phyloP scores from a whole-genome alignment of 2,797 vertebrate genomes.

The Potorous gilbertii region DNA sequence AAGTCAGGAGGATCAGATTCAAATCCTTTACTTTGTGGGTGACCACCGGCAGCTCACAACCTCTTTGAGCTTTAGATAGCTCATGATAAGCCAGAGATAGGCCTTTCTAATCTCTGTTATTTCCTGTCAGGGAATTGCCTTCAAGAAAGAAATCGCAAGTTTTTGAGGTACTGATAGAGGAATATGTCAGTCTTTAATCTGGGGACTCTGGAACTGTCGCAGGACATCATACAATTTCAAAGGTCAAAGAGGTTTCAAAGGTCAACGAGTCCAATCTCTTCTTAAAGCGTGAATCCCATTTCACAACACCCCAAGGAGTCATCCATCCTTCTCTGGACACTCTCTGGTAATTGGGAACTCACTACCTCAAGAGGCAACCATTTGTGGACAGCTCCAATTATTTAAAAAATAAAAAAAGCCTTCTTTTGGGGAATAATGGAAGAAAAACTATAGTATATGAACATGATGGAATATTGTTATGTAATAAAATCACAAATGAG shows the following conservation, averaged over 20 bases:
- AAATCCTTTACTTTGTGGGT: slow-evolving; percentile 53
- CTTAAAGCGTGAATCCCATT: slow-evolving; percentile 27
- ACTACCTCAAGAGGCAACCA: background rate
- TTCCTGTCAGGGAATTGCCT: slow-evolving; percentile 29
- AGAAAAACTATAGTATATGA: background rate
- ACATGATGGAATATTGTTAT: background rate
- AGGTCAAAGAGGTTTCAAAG: slow-evolving; percentile 23
- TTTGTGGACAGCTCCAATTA: background rate
- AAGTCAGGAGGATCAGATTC: slow-evolving; percentile 42
- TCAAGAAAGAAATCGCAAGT: background rate
- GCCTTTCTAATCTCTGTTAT: slow-evolving; percentile 20
- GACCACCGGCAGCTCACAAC: slow-evolving; percentile 47
- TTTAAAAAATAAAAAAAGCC: background rate
- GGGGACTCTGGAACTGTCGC: slow-evolving; percentile 22
- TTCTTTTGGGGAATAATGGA: background rate
- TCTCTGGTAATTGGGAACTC: background rate
- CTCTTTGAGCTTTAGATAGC: slow-evolving; percentile 45
- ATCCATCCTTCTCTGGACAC: background rate
- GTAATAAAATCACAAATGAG: background rate
- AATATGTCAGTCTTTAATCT: slow-evolving; percentile 44
- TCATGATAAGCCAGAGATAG: slow-evolving; percentile 46
- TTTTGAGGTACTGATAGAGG: slow-evolving; percentile 21
- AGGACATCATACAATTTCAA: background rate
- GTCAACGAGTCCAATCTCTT: slow-evolving; percentile 37
- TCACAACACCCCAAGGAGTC: background rate